phyloP scores from a whole-genome alignment of 2,113 vertebrate species.

The Pteropus alecto region DNA sequence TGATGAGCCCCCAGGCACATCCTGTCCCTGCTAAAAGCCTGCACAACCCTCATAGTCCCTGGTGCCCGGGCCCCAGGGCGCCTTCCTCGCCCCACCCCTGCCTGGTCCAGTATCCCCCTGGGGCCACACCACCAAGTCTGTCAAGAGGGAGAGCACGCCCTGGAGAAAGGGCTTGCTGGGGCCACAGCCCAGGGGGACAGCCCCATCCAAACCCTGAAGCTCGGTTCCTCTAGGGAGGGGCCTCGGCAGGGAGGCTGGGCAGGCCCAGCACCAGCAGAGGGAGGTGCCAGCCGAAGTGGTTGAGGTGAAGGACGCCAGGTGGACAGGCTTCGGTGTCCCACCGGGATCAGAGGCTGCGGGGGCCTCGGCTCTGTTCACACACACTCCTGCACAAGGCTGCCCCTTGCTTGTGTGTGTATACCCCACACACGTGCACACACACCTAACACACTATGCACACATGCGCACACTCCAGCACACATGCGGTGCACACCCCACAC shows the following conservation, averaged over 20 bases:
- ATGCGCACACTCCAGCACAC: no score
- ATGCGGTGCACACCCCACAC: no score
- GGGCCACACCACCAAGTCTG: no score
- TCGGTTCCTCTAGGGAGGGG: not conserved
- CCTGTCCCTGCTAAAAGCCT: not conserved
- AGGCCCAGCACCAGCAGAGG: not conserved
- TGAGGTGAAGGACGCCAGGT: no score
- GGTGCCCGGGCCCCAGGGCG: not conserved
- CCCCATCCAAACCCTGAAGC: not conserved
- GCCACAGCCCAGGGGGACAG: not conserved
- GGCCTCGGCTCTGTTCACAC: no score
- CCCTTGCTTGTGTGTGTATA: no score
- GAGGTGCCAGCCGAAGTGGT: no score
- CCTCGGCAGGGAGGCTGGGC: not conserved
- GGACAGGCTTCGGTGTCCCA: not conserved
- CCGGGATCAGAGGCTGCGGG: fast-evolving
- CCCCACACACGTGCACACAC: no score
- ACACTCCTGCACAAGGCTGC: no score
- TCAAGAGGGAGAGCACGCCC: not conserved
- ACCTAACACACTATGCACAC: no score
- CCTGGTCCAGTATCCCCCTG: not conserved
- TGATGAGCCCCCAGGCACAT: no score
- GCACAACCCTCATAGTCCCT: fast-evolving
- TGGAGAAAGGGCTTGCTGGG: not conserved
- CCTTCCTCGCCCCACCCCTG: no score